phyloP scores from a whole-genome alignment of 2,797 vertebrate species.

The Sebastes trivittatus region DNA sequence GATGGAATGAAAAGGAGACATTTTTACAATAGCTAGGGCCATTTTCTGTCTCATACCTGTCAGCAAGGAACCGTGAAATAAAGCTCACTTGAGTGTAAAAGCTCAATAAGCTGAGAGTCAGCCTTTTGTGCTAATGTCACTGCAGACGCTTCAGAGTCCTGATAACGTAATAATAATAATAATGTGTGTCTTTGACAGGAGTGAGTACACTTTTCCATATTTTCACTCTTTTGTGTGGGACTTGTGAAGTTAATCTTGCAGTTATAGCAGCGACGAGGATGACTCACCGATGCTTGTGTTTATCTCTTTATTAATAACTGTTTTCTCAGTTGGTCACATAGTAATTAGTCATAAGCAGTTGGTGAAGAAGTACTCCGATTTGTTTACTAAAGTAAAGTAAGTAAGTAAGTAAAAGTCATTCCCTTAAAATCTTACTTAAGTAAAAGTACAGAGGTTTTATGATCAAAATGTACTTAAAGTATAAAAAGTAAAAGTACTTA shows the following conservation, averaged over 20 bases:
- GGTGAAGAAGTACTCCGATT: too few relatives aligned
- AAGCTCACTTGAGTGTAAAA: constrained; percentile 9
- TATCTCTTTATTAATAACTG: constrained; percentile 5
- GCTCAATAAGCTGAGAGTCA: constrained; percentile 7
- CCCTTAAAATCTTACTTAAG: too few relatives aligned
- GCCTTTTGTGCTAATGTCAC: not conserved
- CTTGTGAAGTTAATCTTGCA: not conserved
- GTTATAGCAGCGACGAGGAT: not conserved
- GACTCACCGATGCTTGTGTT: constrained; percentile 12
- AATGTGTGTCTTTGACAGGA: not conserved
- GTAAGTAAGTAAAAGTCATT: too few relatives aligned
- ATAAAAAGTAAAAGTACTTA: too few relatives aligned
- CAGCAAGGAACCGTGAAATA: not conserved
- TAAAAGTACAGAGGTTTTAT: too few relatives aligned
- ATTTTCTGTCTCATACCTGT: constrained; percentile 12
- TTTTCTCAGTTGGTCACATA: not conserved
- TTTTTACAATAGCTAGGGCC: not conserved
- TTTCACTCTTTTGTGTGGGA: not conserved
- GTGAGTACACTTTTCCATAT: not conserved
- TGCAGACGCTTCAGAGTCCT: not conserved
- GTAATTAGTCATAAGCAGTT: not conserved
- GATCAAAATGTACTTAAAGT: too few relatives aligned
- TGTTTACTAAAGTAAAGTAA: too few relatives aligned
- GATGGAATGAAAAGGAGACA: not conserved
- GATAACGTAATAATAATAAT: not conserved